Conservation (phyloP, 2,797 vertebrate species). For the Amblyraja radiata region DNA sequence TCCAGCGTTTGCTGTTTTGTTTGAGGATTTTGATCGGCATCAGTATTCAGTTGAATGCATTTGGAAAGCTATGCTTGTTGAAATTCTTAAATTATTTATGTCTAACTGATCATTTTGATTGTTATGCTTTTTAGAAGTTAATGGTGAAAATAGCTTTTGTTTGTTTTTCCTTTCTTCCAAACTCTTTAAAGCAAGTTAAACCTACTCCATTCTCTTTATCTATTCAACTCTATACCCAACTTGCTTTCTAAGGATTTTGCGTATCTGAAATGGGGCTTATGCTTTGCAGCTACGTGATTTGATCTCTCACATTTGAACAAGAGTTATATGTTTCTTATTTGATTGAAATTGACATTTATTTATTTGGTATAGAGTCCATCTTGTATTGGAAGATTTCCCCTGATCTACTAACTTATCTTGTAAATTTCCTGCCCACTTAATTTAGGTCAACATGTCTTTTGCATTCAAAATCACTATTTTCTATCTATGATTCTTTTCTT, state of each 20-base stretch:
- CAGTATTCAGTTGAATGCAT: not conserved
- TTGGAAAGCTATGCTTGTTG: not conserved
- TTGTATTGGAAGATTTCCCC: not conserved
- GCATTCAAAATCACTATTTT: not conserved
- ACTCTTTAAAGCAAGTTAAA: not conserved
- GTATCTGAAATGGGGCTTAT: not conserved
- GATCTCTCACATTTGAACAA: not conserved
- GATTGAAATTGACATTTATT: not conserved
- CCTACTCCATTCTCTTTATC: not conserved
- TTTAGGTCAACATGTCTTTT: not conserved
- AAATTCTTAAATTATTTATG: not conserved
- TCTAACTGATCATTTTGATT: not conserved
- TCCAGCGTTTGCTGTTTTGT: no score
- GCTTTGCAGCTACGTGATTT: not conserved
- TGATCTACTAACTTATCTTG: not conserved
- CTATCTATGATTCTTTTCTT: not conserved
- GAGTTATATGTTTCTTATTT: not conserved
- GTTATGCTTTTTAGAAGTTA: not conserved
- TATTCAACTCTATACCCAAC: not conserved
- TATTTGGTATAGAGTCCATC: not conserved
- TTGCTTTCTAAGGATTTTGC: not conserved
- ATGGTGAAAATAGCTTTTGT: not conserved
- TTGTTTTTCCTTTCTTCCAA: not conserved
- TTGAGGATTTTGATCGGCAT: no score
- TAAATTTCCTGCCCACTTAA: constrained; percentile 1